These are phyloP conservation scores for Phalacrocorax pelagicus DNA, from an alignment of 2,113 vertebrate genomes.

Conservation along the genomic window DNA sequence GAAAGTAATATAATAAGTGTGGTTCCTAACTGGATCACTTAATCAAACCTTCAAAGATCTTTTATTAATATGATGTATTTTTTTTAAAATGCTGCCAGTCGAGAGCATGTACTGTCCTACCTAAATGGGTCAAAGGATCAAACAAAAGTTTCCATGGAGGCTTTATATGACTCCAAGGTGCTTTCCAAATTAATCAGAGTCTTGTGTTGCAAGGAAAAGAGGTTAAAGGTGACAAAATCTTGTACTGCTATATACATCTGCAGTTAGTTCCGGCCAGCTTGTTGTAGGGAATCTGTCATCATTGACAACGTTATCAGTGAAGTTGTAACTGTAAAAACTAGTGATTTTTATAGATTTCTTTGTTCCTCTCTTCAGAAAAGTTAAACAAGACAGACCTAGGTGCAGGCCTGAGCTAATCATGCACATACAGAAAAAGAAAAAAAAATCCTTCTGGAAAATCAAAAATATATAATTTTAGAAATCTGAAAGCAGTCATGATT, in stretches of 20 bases:
- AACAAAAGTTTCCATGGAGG: slow-evolving; percentile 14
- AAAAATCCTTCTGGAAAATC: neutral
- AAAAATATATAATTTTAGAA: neutral
- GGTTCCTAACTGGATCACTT: neutral
- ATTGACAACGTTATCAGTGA: neutral
- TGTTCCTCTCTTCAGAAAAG: neutral
- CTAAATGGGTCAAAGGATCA: neutral
- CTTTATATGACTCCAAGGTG: neutral
- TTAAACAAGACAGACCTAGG: neutral
- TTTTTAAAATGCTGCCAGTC: neutral
- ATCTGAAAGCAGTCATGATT: neutral
- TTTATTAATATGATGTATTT: neutral
- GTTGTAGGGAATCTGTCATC: neutral
- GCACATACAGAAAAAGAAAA: neutral
- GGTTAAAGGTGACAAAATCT: neutral
- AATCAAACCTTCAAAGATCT: neutral
- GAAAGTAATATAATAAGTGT: neutral
- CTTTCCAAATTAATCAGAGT: neutral
- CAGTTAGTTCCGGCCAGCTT: neutral
- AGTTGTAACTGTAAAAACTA: neutral
- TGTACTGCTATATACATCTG: neutral
- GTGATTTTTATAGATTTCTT: neutral
- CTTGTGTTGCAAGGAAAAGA: neutral
- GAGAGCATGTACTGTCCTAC: neutral
- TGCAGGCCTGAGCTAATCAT: neutral